Evolutionary conservation across 2,113 vertebrate genomes (phyloP).

Genomic region (Limnothrissa miodon): DNA sequence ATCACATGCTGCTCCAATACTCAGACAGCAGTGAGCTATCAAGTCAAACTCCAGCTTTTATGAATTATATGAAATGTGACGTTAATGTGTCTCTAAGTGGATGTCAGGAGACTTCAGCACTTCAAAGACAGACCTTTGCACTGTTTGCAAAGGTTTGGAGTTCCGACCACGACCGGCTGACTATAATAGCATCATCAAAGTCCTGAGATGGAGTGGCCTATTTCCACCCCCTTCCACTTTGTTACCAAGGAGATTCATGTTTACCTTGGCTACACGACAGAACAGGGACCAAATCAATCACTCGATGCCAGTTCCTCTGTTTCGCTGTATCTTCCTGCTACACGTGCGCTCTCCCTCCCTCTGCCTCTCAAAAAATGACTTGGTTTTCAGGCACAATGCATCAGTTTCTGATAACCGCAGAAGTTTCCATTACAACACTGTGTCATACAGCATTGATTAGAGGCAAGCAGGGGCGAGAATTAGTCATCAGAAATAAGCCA

Average conservation of each 20-base stretch:
- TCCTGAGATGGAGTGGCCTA: not conserved
- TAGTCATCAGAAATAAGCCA: conserved; percentile 32
- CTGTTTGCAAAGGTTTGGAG: not conserved
- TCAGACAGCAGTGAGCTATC: not conserved
- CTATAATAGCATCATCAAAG: not conserved
- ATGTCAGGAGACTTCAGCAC: not conserved
- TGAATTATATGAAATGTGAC: not conserved
- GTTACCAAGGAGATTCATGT: conserved; percentile 26
- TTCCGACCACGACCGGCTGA: not conserved
- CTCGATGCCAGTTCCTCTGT: not conserved
- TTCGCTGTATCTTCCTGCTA: not conserved
- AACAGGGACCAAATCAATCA: not conserved
- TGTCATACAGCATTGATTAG: conserved; percentile 32
- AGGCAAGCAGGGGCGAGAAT: conserved; percentile 10
- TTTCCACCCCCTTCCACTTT: not conserved
- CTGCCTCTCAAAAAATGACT: conserved; percentile 6
- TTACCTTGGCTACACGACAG: not conserved
- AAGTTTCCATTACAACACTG: not conserved
- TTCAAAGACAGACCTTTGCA: conserved; percentile 18
- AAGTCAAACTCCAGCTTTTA: not conserved
- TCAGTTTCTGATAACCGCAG: conserved; percentile 32
- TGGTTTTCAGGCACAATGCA: conserved; percentile 22
- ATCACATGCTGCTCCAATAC: not conserved
- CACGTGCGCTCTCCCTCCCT: not conserved
- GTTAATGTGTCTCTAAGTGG: not conserved